Base-by-base conservation (phyloP, 2,888 invertebrate species). In the Adela reaumurella region DNA sequence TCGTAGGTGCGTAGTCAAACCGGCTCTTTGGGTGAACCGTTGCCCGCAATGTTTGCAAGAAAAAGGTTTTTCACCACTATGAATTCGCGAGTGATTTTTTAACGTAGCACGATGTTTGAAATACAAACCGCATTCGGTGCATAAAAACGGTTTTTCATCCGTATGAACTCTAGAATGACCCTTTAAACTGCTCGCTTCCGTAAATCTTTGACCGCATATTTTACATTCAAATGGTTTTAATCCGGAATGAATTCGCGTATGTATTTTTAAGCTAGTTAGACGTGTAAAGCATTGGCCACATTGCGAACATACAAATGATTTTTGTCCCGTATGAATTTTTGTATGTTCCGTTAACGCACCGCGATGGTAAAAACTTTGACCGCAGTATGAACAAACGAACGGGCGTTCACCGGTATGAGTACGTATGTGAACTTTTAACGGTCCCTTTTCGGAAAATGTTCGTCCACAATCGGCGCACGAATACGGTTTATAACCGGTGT, bases 21-120 rank as follows among this genome's bases (percentile, higher is more conserved):
- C 84, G 56, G 84, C 83, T 59, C 84, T 84, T 56, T 85, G 84
- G 1, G 83, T 81, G 55, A 84, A 84, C 5, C 81, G 65, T 14
- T 82, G 72, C 0, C 81, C 70, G 52, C 84, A 85, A 54, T 80
- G 83, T 56, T 70, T 71, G 54, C 84, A 84, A 1, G 62, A 63
- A 59, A 74, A 84, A 0, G 84, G 84, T 45, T 82, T 81, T 50
- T 82, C 83, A 0, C 84, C 84, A 0, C 83, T 84, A 49, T 84
- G 83, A 0, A 83, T 84, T 49, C 83, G 19, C 10, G 14, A 14
- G 20, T 45, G 45, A 28, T 46, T 47, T 19, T 46, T 50, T 3
- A 50, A 45, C 2, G 51, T 46, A 10, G 46, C 47, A 16, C 29
- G 47, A 14, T 49, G 52, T 6, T 48, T 24, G 43, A 55, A 55